These are phyloP conservation scores for Eriocheir sinensis DNA, from an alignment of 1,140 invertebrate genomes.

Conservation along the genomic window DNA sequence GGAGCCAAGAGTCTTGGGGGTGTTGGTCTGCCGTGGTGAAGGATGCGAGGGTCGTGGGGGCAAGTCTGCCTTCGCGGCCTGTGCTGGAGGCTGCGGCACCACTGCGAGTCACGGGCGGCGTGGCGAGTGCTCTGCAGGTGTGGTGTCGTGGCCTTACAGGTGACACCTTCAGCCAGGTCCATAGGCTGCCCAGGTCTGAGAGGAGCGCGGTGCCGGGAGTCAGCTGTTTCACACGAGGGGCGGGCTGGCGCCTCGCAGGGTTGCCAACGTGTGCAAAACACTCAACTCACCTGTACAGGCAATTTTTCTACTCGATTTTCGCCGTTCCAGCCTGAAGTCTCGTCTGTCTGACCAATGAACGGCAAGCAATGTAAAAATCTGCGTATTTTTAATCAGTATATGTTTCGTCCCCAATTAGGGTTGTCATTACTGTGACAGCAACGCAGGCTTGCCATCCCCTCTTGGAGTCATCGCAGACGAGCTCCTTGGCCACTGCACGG, in stretches of 20 bases:
- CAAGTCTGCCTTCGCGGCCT: not conserved
- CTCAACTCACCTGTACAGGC: not conserved
- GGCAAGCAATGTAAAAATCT: not conserved
- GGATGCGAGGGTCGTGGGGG: not conserved
- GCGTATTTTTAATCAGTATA: not conserved
- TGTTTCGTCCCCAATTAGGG: not conserved
- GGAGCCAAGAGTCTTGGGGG: not conserved
- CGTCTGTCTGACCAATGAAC: not conserved
- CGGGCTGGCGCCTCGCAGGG: constrained; percentile 43
- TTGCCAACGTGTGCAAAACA: constrained; percentile 53
- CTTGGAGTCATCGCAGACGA: not conserved
- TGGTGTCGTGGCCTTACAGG: not conserved
- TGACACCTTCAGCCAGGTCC: constrained; percentile 40
- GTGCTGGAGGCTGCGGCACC: not conserved
- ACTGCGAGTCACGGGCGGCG: not conserved
- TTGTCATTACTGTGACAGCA: not conserved
- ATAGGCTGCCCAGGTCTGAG: constrained; percentile 38
- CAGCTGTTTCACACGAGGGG: constrained; percentile 49
- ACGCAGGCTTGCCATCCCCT: not conserved
- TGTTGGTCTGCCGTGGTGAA: not conserved
- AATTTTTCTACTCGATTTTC: not conserved
- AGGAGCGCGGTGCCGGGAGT: constrained; percentile 35
- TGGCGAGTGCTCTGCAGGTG: not conserved
- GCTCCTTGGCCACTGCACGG: not conserved
- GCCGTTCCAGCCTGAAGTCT: not conserved